Evolutionary conservation across 2,113 vertebrate species (phyloP), one percentile per base, ranked within the genome.

Genomic region (Corythornis madagascariensis): DNA sequence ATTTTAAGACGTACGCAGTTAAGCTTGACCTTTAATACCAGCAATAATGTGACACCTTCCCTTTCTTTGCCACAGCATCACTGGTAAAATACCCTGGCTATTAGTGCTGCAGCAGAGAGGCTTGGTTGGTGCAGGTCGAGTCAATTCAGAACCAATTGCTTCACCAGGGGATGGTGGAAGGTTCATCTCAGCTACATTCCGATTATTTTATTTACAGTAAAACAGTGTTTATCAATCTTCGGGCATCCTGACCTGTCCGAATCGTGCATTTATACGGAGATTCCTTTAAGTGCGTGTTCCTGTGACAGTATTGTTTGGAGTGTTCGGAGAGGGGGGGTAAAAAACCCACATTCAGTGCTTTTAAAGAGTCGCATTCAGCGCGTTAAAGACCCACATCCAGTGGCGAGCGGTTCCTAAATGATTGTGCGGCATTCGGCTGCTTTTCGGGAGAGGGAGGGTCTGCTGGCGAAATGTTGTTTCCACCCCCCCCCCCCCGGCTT

Each of bases 71-170:
- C 33, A 33, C 69, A 26, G 82, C 88, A 90, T 92, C 92, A 38
- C 73, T 72, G 85, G 47, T 92, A 70, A 91, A 74, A 64, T 71
- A 63, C 67, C 80, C 75, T 61, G 26, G 16, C 88, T 48, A 71
- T 6, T 80, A 56, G 50, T 97, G 89, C 95, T 96, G 96, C 96
- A 96, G 95, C 70, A 92, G 53, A 92, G 94, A 38, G 92, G 94
- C 94, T 97, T 96, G 94, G 95, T 94, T 93, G 83, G 77, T 97
- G 96, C 95, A 64, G 88, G 94, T 96, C 95, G 95, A 92, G 48
- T 96, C 77, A 82, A 94, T 97, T 96, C 66, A 66, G 91, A 92
- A 94, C 78, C 95, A 96, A 96, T 97, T 96, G 85, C 75, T 61
- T 87, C 86, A 75, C 82, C 66, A 17, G 45, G 60, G 70, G 83